Evolutionary conservation across 2,113 vertebrate genomes (phyloP), one percentile per base, ranked within the genome.

Genomic region (Hemiprocne comata): DNA sequence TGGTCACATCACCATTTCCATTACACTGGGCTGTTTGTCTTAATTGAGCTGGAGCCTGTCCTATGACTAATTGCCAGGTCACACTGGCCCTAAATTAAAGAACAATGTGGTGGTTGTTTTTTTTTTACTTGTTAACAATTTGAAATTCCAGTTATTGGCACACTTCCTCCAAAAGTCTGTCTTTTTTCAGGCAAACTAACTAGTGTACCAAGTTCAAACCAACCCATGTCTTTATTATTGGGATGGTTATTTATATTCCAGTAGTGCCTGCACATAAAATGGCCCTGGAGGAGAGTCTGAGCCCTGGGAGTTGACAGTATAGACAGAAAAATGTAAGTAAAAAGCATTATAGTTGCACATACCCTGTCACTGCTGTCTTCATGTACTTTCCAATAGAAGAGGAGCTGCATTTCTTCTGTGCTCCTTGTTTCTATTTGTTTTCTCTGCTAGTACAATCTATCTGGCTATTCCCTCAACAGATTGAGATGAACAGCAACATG

Each of bases 61-160:
- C 87, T 81, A 34, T 91, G 91, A 95, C 96, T 97, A 96, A 97
- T 97, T 94, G 95, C 85, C 64, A 58, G 97, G 97, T 97, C 96
- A 97, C 38, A 20, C 60, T 83, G 91, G 92, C 82, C 80, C 38
- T 97, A 93, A 95, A 96, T 97, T 93, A 95, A 94, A 90, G 92
- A 96, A 46, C 44, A 40, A 7, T 20, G 18, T 65, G 60, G 15
- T 38, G 24, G 24, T 36, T 7, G 1, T 54, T 29, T 40, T 36
- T 66, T 33, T 65, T 54, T 54, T 4, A 31, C 7, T 58, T 57
- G 50, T 66, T 65, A 90, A 79, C 50, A 79, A 61, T 54, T 85
- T 51, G 33, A 31, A 88, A 92, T 36, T 83, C 54, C 64, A 70
- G 54, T 79, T 93, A 65, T 31, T 12, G 44, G 40, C 78, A 78